Base-by-base conservation (phyloP, 1,140 invertebrate genomes). In the Drosophila repleta region DNA sequence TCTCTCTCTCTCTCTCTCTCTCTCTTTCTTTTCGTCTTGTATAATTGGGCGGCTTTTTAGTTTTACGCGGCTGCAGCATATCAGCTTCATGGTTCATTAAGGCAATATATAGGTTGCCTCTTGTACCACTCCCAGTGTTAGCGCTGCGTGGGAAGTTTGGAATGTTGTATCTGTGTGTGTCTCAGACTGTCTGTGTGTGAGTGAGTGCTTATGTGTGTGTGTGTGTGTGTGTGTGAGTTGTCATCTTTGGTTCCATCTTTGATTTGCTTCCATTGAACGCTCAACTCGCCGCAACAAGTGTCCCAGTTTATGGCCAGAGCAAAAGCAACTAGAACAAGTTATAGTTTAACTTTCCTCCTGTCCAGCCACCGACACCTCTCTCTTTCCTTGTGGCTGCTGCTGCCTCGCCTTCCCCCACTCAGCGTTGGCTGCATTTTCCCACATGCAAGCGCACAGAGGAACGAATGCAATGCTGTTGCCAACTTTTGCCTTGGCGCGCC, bases 341-440 rank as follows among this genome's bases (percentile, higher is more conserved):
- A 43, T 85, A 87, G 82, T 85, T 85, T 85, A 85, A 87, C 70
- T 72, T 87, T 35, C 32, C 32, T 87, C 82, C 82, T 85, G 81
- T 82, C 74, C 65, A 72, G 49, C 26, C 69, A 60, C 32, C 52
- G 26, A 41, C 64, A 29, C 43, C 55, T 29, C 32, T 61, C 57
- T 80, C 79, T 74, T 85, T 77, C 74, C 77, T 87, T 71, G 6
- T 24, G 4, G 69, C 65, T 56, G 63, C 43, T 39, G 56, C 43
- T 65, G 56, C 43, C 65, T 64, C 76, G 56, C 68, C 78, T 81
- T 74, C 69, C 53, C 48, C 48, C 37, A 88, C 79, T n/a, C 79
- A 88, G 68, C 75, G 83, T 87, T 79, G 83, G 83, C 83, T 74
- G 76, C 79, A 88, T 87, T 79, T 88, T 87, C 83, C 88, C 83